Evolutionary conservation across 2,113 vertebrate species (phyloP).

Genomic region (Hiodon alosoides): DNA sequence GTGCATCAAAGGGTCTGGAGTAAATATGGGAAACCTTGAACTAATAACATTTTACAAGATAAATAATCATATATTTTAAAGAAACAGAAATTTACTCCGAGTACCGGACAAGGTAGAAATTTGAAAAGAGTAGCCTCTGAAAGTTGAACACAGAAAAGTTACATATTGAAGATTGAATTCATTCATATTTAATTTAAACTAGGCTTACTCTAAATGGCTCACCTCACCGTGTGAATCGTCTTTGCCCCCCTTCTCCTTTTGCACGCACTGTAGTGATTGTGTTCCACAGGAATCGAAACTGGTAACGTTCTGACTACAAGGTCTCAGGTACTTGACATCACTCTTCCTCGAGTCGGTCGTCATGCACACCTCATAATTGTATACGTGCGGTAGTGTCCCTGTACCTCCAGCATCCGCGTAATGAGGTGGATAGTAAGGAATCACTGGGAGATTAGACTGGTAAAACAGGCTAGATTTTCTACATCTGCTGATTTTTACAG

Average conservation of each 20-base stretch:
- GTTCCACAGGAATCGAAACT: slow-evolving; percentile 30
- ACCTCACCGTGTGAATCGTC: slow-evolving; percentile 27
- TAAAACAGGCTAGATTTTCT: slow-evolving; percentile 29
- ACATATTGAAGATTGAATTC: too few species aligned
- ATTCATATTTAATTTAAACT: slow-evolving; percentile 17
- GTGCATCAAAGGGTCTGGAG: too few species aligned
- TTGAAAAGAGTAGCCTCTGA: too few species aligned
- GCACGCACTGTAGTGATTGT: slow-evolving; percentile 43
- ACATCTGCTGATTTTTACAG: slow-evolving; percentile 41
- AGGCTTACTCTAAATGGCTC: slow-evolving; percentile 28
- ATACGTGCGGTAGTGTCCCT: slow-evolving; percentile 39
- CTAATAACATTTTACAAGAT: too few species aligned
- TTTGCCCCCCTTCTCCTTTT: slow-evolving; percentile 42
- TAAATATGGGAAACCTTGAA: too few species aligned
- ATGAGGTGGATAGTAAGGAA: slow-evolving; percentile 47
- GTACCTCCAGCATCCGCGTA: slow-evolving; percentile 42
- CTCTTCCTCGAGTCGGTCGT: slow-evolving; percentile 70
- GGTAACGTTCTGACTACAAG: slow-evolving; percentile 27
- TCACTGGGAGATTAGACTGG: slow-evolving; percentile 42
- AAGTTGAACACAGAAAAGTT: too few species aligned
- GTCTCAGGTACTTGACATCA: slow-evolving; percentile 41
- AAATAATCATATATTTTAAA: too few species aligned
- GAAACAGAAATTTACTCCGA: too few species aligned
- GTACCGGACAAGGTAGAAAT: too few species aligned
- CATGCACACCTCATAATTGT: slow-evolving; percentile 58